A percentile compares a stretch with the other conserved stretches of the same genome.
phyloP scores from a whole-genome alignment of 1,140 invertebrate species.

The Venustaconcha ellipsiformis region DNA sequence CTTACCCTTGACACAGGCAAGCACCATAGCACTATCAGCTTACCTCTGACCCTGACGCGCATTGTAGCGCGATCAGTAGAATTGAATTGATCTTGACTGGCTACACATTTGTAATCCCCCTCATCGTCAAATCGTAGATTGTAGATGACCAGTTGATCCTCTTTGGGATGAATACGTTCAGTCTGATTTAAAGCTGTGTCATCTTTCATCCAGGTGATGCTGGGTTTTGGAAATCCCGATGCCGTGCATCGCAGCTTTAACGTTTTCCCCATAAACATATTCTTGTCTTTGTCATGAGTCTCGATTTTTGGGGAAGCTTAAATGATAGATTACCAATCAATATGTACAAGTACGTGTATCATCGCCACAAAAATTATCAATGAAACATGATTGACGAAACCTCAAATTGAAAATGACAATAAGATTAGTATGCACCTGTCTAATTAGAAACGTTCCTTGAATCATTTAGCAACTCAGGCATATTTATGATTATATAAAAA shows the following conservation, averaged over 20 bases:
- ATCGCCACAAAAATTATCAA: too few species aligned
- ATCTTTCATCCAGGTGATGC: constrained; percentile 56
- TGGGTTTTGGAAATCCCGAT: constrained; percentile 50
- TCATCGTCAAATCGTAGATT: constrained; percentile 76
- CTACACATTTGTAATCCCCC: constrained; percentile 77
- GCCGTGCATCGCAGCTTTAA: constrained; percentile 56
- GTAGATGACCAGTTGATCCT: constrained; percentile 71
- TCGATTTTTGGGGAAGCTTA: constrained; percentile 16
- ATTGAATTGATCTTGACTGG: constrained; percentile 51
- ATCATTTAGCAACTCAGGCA: too few species aligned
- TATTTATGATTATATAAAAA: too few species aligned
- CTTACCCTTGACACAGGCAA: too few species aligned
- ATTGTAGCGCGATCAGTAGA: constrained; percentile 63
- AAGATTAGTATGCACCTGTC: too few species aligned
- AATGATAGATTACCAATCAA: too few species aligned
- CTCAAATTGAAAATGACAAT: too few species aligned
- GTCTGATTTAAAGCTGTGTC: constrained; percentile 22
- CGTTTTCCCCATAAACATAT: constrained; percentile 60
- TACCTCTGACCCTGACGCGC: constrained; percentile 83
- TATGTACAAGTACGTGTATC: too few species aligned
- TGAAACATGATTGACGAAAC: too few species aligned
- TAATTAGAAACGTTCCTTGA: too few species aligned
- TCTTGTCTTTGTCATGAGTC: constrained; percentile 41
- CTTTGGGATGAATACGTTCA: constrained; percentile 16
- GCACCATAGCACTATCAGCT: constrained; percentile 1